phyloP scores from a whole-genome alignment of 1,140 invertebrate species.

The Atta cephalotes region DNA sequence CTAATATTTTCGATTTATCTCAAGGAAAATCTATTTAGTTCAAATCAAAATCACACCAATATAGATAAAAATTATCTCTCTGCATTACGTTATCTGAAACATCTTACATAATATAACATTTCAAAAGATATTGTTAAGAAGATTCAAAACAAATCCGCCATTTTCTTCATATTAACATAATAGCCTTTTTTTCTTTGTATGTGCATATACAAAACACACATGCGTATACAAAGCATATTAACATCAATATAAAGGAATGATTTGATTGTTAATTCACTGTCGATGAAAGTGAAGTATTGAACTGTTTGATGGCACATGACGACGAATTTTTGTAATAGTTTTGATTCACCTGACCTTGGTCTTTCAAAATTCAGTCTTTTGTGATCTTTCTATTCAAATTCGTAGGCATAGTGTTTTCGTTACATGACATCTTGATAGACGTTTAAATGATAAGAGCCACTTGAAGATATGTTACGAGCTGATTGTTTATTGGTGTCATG shows the following conservation, averaged over 20 bases:
- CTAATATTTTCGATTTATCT: background rate
- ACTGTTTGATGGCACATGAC: slow-evolving; percentile 22
- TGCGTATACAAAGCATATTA: background rate
- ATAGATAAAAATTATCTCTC: background rate
- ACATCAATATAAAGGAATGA: slow-evolving; percentile 15
- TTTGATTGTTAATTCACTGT: slow-evolving; percentile 43
- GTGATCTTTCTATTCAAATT: slow-evolving; percentile 21
- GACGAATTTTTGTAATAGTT: background rate
- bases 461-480: slow-evolving; percentile 2
- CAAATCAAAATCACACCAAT: background rate
- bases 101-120: background rate
- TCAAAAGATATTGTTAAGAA: background rate
- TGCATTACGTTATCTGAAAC: background rate
- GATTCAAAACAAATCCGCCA: background rate
- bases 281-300: background rate
- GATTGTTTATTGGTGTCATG: slow-evolving; percentile 1
- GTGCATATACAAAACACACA: too few relatives aligned
- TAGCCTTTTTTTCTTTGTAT: background rate
- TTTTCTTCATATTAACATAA: background rate
- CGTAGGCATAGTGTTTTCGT: background rate
- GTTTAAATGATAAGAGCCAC: background rate
- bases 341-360: slow-evolving; percentile 46
- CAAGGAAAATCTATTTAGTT: background rate
- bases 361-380: slow-evolving; percentile 41
- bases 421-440: background rate